Conservation (phyloP, 2,888 invertebrate species). For the Invenusta paracnida region DNA sequence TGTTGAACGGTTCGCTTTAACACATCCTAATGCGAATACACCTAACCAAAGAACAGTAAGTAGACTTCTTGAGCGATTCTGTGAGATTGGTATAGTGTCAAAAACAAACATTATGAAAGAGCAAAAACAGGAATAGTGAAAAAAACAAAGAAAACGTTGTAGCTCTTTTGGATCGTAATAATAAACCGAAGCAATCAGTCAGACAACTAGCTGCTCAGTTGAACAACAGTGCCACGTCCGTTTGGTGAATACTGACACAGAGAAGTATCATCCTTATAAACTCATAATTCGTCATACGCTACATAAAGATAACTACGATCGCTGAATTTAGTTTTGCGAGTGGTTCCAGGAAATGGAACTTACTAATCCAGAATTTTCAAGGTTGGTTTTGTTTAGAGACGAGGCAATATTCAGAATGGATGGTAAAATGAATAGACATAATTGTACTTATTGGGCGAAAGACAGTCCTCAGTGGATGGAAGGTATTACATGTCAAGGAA, state of each 20-base stretch:
- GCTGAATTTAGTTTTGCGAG: conserved; percentile 5
- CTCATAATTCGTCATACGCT: background rate
- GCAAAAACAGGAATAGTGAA: conserved; percentile 1
- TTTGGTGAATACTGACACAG: background rate
- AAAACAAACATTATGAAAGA: conserved; percentile 23
- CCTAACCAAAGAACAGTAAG: conserved; percentile 20
- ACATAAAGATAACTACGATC: background rate
- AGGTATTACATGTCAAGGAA: conserved; percentile 14
- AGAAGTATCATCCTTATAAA: conserved; percentile 18
- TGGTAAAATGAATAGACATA: conserved; percentile 26
- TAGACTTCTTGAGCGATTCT: background rate
- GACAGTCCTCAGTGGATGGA: background rate
- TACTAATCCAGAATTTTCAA: conserved; percentile 10
- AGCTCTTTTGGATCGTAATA: background rate
- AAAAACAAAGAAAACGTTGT: conserved; percentile 6
- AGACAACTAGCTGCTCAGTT: background rate
- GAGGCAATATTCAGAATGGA: conserved; percentile 7
- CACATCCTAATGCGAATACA: conserved; percentile 26
- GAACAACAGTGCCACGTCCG: background rate
- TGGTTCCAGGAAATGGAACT: conserved; percentile 2
- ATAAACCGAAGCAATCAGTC: conserved; percentile 1
- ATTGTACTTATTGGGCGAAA: conserved; percentile 15
- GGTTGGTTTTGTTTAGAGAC: conserved; percentile 12
- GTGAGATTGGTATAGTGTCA: background rate
- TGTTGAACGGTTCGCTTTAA: conserved; percentile 14